phyloP scores from a whole-genome alignment of 2,888 invertebrate species.

The Drosophila macrospina region DNA sequence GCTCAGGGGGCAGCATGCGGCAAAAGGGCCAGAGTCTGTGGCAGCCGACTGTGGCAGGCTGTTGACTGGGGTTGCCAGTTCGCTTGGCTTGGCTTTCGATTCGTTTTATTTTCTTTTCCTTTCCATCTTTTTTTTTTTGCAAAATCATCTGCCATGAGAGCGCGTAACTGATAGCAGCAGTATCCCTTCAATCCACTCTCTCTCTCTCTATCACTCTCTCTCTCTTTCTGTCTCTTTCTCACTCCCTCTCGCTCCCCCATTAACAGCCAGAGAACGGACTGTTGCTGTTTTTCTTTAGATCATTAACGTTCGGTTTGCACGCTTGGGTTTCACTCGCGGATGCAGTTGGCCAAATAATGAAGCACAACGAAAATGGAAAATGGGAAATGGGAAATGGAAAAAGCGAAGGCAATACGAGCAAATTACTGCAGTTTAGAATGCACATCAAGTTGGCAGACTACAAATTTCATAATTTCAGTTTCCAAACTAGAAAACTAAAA shows the following conservation, averaged over 20 bases:
- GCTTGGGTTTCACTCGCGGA: constrained; percentile 29
- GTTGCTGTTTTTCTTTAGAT: constrained; percentile 52
- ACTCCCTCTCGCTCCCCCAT: background rate
- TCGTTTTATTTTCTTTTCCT: constrained; percentile 36
- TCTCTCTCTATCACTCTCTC: background rate
- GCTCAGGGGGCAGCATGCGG: constrained; percentile 13
- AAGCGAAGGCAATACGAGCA: no score
- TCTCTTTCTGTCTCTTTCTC: background rate
- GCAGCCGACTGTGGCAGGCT: constrained; percentile 9
- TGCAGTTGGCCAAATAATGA: constrained; percentile 26
- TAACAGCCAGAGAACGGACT: constrained; percentile 6
- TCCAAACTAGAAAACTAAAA: no score
- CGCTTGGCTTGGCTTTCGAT: constrained; percentile 60
- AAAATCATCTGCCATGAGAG: constrained; percentile 67
- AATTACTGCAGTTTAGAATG: background rate
- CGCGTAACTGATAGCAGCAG: constrained; percentile 68
- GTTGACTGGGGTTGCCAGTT: constrained; percentile 42
- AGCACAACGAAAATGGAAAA: background rate
- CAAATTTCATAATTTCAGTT: no score
- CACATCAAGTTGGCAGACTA: background rate
- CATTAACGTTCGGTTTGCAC: constrained; percentile 63
- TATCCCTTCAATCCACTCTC: background rate
- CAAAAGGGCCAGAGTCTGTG: background rate
- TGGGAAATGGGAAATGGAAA: background rate
- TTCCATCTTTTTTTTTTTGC: constrained; percentile 29